Percentiles rank a stretch among this genome's conserved stretches.
Evolutionary conservation across 2,797 vertebrate genomes (phyloP).

Genomic region (Scolopax bukidnonensis): DNA sequence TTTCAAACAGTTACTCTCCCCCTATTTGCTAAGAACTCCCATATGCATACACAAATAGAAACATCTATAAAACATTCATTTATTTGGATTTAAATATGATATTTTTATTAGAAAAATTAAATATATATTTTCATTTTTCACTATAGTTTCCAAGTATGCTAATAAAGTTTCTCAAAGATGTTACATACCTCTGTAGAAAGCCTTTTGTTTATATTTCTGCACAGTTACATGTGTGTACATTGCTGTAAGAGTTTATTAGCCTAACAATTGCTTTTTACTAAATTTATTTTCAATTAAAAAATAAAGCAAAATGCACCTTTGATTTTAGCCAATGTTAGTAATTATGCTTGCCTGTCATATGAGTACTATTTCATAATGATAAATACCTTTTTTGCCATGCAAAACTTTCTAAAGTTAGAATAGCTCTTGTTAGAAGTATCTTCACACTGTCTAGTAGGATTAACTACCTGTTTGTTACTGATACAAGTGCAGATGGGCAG

Average conservation of each 20-base stretch:
- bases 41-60: background rate
- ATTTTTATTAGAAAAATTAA: background rate
- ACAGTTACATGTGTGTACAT: background rate
- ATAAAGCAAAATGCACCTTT: conserved; percentile 1
- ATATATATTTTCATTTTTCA: background rate
- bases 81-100: background rate
- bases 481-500: conserved; percentile 88
- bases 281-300: conserved; percentile 38
- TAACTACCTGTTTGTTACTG: conserved; percentile 88
- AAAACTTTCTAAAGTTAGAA: background rate
- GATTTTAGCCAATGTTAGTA: conserved; percentile 48
- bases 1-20: background rate
- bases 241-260: conserved; percentile 2
- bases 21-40: background rate
- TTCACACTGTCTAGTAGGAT: conserved; percentile 16
- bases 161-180: background rate
- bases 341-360: background rate
- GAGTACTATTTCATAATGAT: background rate
- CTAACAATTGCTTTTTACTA: background rate
- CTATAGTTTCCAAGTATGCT: background rate
- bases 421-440: conserved; percentile 24
- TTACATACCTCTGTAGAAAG: background rate
- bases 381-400: conserved; percentile 36
- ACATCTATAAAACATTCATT: background rate
- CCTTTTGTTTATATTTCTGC: conserved; percentile 6